Base-by-base conservation (phyloP, 1,140 invertebrate species). In the Rhizoglyphus robini region DNA sequence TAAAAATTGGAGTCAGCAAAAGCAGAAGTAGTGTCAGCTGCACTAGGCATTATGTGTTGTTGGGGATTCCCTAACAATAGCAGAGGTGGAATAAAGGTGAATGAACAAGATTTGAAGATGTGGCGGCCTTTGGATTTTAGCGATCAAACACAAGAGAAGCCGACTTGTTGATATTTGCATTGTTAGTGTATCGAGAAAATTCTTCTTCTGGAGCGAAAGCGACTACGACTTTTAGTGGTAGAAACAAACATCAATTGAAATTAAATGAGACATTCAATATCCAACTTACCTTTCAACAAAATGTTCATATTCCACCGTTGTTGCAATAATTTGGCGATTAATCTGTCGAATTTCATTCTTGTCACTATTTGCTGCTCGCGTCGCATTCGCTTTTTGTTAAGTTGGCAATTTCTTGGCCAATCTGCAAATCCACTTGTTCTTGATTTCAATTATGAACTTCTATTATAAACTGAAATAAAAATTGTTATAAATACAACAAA, bases 1-100 rank as follows among this genome's bases (percentile, higher is more conserved):
- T 11, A 27, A 54, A 54, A 86, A 73, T 90, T 87, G 74, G 84
- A 86, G 72, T 90, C 87, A 67, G 79, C 82, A 29, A 89, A 84
- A 41, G 85, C 87, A n/a, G 86, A 88, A 61, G 84, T 87, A 68
- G 87, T 86, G 32, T 86, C 83, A 77, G 86, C 58, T 3, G 38
- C n/a, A n/a, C n/a, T n/a, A 15, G 15, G 58, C 58, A 15, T 4
- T 8, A 23, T 85, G 72, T 86, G n/a, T 41, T 41, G 36, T 18
- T 51, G 48, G 5, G 63, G 47, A 49, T 48, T 64, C 11, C n/a
- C 38, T 51, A 20, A 51, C 46, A 8, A 64, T 64, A 18, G 63
- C 63, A 3, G 63, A 64, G 2, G 76, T 60, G 36, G 72, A 8
- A 69, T 70, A 36, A 74, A n/a, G n/a, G n/a, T n/a, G 74, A 57